Evolutionary conservation across 2,113 vertebrate species (phyloP).

Genomic region (Pomatostomus ruficeps): DNA sequence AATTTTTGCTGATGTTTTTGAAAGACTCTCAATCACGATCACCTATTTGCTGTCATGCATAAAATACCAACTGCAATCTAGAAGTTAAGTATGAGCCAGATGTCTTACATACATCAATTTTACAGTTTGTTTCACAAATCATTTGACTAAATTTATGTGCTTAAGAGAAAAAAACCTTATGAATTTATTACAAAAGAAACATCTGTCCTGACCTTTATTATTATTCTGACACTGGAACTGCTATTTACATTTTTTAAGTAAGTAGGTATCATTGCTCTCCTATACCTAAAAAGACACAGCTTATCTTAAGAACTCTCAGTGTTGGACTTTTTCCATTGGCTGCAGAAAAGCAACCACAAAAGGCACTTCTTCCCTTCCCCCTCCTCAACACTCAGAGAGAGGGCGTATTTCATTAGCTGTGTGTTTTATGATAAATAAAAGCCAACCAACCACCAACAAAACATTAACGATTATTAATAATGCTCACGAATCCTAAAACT

Average conservation of each 20-base stretch:
- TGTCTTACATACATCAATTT: conserved; percentile 3
- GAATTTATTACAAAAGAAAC: not conserved
- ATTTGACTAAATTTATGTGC: not conserved
- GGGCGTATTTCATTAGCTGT: not conserved
- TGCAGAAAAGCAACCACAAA: not conserved
- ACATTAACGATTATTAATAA: not conserved
- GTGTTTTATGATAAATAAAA: not conserved
- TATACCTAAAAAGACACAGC: not conserved
- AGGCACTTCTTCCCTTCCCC: not conserved
- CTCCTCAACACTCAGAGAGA: not conserved
- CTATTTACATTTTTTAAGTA: not conserved
- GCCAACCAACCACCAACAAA: not conserved
- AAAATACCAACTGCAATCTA: conserved; percentile 26
- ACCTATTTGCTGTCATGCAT: conserved; percentile 26
- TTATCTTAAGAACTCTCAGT: not conserved
- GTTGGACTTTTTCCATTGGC: not conserved
- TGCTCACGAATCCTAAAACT: not conserved
- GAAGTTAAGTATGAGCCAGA: conserved; percentile 20
- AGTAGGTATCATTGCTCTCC: not conserved
- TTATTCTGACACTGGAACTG: not conserved
- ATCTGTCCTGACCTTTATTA: not conserved
- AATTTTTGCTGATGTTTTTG: conserved; percentile 34
- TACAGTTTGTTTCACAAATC: conserved; percentile 1
- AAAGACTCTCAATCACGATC: not conserved
- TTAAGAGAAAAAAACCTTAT: not conserved